Base-by-base conservation (phyloP, 2,888 invertebrate genomes). In the Pachymerium ferrugineum region DNA sequence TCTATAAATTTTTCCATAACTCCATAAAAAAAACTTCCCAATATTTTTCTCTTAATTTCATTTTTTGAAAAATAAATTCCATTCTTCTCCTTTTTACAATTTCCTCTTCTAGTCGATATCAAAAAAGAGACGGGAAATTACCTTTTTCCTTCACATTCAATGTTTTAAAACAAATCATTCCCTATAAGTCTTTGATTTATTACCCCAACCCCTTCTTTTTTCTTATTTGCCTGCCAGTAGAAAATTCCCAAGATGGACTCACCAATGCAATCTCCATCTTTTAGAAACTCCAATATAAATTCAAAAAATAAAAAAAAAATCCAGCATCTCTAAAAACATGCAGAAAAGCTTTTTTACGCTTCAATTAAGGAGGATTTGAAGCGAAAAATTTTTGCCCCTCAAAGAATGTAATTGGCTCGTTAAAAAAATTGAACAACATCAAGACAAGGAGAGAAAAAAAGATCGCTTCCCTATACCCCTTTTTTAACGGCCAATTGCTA, bases 141-240 rank as follows among this genome's bases (percentile, higher is more conserved):
- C 47, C 47, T 47, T 47, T 47, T 47, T 16, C 47, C 19, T 47
- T 47, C 47, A 47, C 47, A 47, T n/a, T 8, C 47, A 47, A 16
- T 47, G 47, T 47, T 47, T 47, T 47, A 47, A 47, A 47, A 47
- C 47, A 47, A 47, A 47, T 47, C 16, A 47, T 47, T 47, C 6
- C 16, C 47, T 16, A n/a, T n/a, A 47, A 47, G 47, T 47, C 47
- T 19, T 12, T 47, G 47, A 47, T 47, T 47, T 47, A 47, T 47
- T 16, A 47, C 19, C 42, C 42, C 42, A 42, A 42, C 5, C 42
- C 42, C 42, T 47, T 47, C 16, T 22, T 47, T 22, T 4, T 47
- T 19, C 19, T 47, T n/a, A n/a, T n/a, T n/a, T n/a, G n/a, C n/a
- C n/a, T n/a, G n/a, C n/a, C n/a, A n/a, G n/a, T n/a, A 4, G 42